These are phyloP conservation scores for Pristionchus japonicus DNA, from an alignment of 2,888 invertebrate genomes.

Conservation along the genomic window DNA sequence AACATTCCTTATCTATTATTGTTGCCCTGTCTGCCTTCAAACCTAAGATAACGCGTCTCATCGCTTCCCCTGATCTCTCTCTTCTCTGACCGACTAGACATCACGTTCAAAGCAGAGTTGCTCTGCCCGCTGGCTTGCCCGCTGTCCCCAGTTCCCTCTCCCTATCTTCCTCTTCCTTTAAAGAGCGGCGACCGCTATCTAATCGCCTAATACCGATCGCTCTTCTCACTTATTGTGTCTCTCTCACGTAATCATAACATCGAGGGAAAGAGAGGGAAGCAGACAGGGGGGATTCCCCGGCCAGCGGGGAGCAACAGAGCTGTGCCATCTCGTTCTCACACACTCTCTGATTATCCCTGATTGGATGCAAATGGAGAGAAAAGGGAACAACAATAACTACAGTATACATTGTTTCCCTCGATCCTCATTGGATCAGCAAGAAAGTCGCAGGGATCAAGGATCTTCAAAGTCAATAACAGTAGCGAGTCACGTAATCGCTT, in stretches of 20 bases:
- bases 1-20: background rate
- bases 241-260: background rate
- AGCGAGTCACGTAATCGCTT: conserved; percentile 4
- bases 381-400: background rate
- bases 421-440: background rate
- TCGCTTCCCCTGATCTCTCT: background rate
- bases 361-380: background rate
- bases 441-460: background rate
- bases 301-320: background rate
- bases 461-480: background rate
- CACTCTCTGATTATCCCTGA: background rate
- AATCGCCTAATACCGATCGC: conserved; percentile 8
- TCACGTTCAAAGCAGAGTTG: background rate
- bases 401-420: background rate
- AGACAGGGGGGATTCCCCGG: background rate
- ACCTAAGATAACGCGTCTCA: background rate
- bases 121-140: background rate
- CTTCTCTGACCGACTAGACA: background rate
- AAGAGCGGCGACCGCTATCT: conserved; percentile 1
- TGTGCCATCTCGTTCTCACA: background rate
- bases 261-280: background rate
- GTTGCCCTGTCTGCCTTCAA: background rate
- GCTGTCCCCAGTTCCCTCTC: background rate
- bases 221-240: conserved; percentile 13
- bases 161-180: background rate